These are phyloP conservation scores for Mystacornis crossleyi DNA, from an alignment of 2,113 vertebrate genomes.

Conservation along the genomic window DNA sequence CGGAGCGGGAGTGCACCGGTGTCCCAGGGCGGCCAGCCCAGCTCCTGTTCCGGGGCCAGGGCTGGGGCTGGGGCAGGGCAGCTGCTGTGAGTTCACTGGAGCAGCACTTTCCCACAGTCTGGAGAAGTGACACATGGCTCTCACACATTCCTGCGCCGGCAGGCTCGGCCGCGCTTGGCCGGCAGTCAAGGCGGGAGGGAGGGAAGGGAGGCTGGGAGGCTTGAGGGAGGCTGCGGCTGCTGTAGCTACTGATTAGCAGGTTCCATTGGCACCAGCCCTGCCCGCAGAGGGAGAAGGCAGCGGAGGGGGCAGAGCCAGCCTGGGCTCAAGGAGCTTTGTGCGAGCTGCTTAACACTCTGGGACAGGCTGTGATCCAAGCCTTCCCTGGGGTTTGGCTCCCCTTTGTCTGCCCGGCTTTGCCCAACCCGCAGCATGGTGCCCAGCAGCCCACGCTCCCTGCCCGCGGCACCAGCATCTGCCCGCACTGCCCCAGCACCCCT, in stretches of 20 bases:
- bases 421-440: neutral
- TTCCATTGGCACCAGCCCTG: conserved; percentile 79
- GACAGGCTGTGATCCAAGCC: neutral
- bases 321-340: neutral
- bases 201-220: neutral
- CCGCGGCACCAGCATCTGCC: neutral
- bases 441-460: neutral
- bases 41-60: conserved; percentile 69
- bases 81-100: conserved; percentile 90
- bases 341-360: conserved; percentile 1
- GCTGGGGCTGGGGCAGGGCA: conserved; percentile 79
- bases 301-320: conserved; percentile 39
- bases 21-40: conserved; percentile 80
- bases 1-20: conserved; percentile 76
- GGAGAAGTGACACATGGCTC: conserved; percentile 97
- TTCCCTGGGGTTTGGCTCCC: neutral
- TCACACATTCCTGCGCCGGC: conserved; percentile 94
- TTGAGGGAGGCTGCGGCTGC: conserved; percentile 46
- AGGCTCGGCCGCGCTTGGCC: conserved; percentile 80
- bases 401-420: neutral
- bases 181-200: conserved; percentile 72
- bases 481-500: rapidly evolving
- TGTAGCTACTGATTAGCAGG: conserved; percentile 76
- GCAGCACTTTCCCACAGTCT: conserved; percentile 99
- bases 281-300: conserved; percentile 66